Conservation (phyloP, 2,888 invertebrate genomes). For the Pardosa pseudoannulata region DNA sequence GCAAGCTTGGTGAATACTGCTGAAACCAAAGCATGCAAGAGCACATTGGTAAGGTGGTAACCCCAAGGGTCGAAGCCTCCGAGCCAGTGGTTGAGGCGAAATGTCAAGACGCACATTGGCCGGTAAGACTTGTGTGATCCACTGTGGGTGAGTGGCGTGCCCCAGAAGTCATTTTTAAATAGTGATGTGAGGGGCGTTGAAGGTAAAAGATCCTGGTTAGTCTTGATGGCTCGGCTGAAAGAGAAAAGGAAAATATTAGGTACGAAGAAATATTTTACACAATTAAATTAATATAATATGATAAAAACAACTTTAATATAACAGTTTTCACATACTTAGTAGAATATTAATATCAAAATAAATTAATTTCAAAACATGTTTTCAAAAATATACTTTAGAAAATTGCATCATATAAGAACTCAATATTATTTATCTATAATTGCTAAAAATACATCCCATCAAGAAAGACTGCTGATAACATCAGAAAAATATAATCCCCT, state of each 20-base stretch:
- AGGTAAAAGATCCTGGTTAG: slow-evolving; percentile 93
- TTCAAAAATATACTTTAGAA: too few species aligned
- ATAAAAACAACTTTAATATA: too few species aligned
- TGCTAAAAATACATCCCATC: too few species aligned
- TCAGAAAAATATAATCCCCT: too few species aligned
- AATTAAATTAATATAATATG: too few species aligned
- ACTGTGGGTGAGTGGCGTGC: slow-evolving; percentile 92
- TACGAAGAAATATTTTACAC: too few species aligned
- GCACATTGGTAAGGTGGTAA: slow-evolving; percentile 90
- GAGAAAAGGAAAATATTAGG: slow-evolving; percentile 73
- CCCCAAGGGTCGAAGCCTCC: slow-evolving; percentile 86
- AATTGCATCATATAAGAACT: too few species aligned
- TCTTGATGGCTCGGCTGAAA: slow-evolving; percentile 95
- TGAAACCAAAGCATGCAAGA: slow-evolving; percentile 91
- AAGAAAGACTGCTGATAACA: too few species aligned
- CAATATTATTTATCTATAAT: too few species aligned
- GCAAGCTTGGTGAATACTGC: slow-evolving; percentile 84
- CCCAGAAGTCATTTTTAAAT: slow-evolving; percentile 98
- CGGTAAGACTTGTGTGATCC: slow-evolving; percentile 98
- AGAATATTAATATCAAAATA: too few species aligned
- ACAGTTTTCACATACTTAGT: too few species aligned
- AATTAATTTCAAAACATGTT: too few species aligned
- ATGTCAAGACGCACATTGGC: slow-evolving; percentile 92
- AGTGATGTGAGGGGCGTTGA: slow-evolving; percentile 88
- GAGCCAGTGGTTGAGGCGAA: slow-evolving; percentile 87